Base-by-base conservation (phyloP, 2,888 invertebrate species). In the Apamea monoglypha region DNA sequence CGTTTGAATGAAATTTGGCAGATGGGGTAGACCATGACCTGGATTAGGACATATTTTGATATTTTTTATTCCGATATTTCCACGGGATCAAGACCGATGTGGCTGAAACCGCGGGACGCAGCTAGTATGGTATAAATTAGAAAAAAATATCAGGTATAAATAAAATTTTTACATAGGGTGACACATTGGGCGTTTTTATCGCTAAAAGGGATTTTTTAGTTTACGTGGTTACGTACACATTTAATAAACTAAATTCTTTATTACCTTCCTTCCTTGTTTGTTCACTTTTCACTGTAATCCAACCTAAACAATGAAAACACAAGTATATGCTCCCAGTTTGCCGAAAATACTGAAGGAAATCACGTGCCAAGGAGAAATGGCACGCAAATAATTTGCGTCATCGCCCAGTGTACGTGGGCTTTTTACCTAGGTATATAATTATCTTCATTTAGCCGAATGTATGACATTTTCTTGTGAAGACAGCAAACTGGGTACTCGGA, bases 331-430 rank as follows among this genome's bases (percentile, higher is more conserved):
- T 76, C 63, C 72, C 77, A 77, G 78, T 78, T 73, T 69, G 44
- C 74, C 68, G 79, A 74, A 79, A 61, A 63, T 70, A 90, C 83
- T 88, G 80, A 85, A 79, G 36, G 14, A 53, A 64, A 72, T 67
- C 44, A 36, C 53, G 76, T 76, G 79, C 78, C 88, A 82, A 84
- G 47, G 80, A 81, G 84, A 80, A 86, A 88, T 79, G 76, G 63
- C 66, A 79, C 82, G 81, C 63, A 74, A 73, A 80, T 76, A 63
- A 56, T 79, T 81, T 82, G 72, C 87, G 85, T 83, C 85, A 87
- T 78, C 78, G 67, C 29, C 56, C 78, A 74, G 66, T 70, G 25
- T 36, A 67, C 76, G 79, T 72, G 75, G 56, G 74, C 67, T 72
- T 76, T 81, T 53, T 56, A 32, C 32, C 25, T 63, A 73, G 21